Percentiles rank a stretch among this genome's conserved stretches.
These are phyloP conservation scores for Pseudorasbora parva DNA, from an alignment of 2,113 vertebrate genomes.

Conservation along the genomic window DNA sequence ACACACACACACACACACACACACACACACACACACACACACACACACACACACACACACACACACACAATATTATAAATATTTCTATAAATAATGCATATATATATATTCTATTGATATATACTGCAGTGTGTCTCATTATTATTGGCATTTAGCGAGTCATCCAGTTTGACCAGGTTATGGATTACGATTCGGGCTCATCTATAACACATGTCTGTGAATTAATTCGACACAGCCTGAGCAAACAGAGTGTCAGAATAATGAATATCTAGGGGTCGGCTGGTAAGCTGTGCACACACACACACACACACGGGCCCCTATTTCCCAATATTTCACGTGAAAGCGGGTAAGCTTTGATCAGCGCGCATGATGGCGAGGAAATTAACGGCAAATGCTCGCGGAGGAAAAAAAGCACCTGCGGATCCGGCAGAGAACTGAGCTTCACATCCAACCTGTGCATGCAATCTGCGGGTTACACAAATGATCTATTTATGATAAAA, in stretches of 20 bases:
- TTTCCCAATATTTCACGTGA: slow-evolving; percentile 1
- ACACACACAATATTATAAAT: not conserved
- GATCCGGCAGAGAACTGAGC: not conserved
- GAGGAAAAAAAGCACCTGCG: not conserved
- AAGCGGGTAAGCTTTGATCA: not conserved
- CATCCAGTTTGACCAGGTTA: slow-evolving; percentile 12
- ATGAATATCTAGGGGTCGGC: slow-evolving; percentile 53
- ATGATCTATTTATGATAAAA: not conserved
- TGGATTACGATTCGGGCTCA: not conserved
- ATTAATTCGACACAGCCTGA: slow-evolving; percentile 41
- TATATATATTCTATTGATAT: not conserved
- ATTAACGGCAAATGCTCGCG: not conserved
- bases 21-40: too few relatives aligned
- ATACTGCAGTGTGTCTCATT: not conserved
- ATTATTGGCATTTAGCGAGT: slow-evolving; percentile 17
- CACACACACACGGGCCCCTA: not conserved
- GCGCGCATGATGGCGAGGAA: slow-evolving; percentile 7
- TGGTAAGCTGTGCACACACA: not conserved
- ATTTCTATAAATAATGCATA: not conserved
- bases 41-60: too few relatives aligned
- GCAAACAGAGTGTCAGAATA: slow-evolving; percentile 52
- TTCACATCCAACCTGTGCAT: slow-evolving; percentile 6
- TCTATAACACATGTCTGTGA: slow-evolving; percentile 24
- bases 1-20: too few relatives aligned
- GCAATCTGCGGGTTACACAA: not conserved